Evolutionary conservation across 2,888 invertebrate genomes (phyloP).

Genomic region (Stenchaetothrips biformis): DNA sequence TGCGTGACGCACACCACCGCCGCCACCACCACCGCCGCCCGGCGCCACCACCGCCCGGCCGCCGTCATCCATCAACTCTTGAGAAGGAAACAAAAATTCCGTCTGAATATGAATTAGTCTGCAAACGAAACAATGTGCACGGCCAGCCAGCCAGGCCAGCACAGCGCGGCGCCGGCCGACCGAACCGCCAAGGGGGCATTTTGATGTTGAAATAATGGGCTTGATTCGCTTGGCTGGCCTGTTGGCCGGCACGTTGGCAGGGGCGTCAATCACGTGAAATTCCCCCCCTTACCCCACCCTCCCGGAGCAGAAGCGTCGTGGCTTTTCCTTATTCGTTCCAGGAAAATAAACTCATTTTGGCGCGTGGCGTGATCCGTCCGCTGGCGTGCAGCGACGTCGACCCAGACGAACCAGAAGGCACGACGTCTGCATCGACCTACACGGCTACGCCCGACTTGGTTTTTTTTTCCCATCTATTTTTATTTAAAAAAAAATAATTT

Average conservation of each 20-base stretch:
- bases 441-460: no score
- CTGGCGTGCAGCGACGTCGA: no score
- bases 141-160: not conserved
- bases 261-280: not conserved
- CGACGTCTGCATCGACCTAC: no score
- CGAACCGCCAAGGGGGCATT: not conserved
- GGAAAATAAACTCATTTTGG: no score
- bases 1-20: not conserved
- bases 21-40: not conserved
- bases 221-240: constrained; percentile 8
- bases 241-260: not conserved
- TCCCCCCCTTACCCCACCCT: no score
- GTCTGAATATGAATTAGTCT: constrained; percentile 23
- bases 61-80: constrained; percentile 17
- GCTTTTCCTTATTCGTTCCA: no score
- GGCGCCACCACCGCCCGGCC: not conserved
- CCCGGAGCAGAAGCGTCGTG: no score
- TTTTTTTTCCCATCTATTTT: no score
- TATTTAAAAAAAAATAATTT: no score
- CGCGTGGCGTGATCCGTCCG: no score
- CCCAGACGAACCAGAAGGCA: no score
- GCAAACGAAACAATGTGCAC: constrained; percentile 23
- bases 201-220: constrained; percentile 22
- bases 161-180: not conserved
- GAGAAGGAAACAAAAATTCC: constrained; percentile 21